Evolutionary conservation across 1,140 invertebrate genomes (phyloP).

Genomic region (Chlorops oryzae): DNA sequence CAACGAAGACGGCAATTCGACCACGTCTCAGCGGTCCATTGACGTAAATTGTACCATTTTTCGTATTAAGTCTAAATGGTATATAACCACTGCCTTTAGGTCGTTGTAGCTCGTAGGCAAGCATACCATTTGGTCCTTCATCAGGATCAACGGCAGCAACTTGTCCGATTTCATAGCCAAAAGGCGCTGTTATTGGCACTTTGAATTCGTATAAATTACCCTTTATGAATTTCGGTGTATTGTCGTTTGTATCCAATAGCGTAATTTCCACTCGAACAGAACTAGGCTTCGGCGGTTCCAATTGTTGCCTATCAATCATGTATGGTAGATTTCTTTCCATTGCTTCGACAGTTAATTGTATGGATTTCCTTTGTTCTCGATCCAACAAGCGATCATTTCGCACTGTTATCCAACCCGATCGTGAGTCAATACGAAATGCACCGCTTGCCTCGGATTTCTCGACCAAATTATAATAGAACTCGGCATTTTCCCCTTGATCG

Average conservation of each 20-base stretch:
- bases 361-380: conserved; percentile 62
- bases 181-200: conserved; percentile 59
- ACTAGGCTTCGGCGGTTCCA: conserved; percentile 46
- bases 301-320: conserved; percentile 28
- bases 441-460: conserved; percentile 59
- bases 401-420: conserved; percentile 79
- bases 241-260: conserved; percentile 78
- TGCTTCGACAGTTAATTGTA: conserved; percentile 68
- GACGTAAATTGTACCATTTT: conserved; percentile 66
- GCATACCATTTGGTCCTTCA: conserved; percentile 69
- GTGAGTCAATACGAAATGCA: conserved; percentile 72
- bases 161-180: conserved; percentile 65
- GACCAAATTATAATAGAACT: conserved; percentile 69
- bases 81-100: conserved; percentile 57
- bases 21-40: conserved; percentile 60
- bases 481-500: conserved; percentile 77
- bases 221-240: conserved; percentile 76
- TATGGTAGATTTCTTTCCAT: conserved; percentile 54
- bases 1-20: conserved; percentile 71
- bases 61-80: conserved; percentile 65
- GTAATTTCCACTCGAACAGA: conserved; percentile 73
- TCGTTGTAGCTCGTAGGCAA: conserved; percentile 69
- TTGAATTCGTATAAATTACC: conserved; percentile 74
- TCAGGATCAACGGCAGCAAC: conserved; percentile 73
- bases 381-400: conserved; percentile 70